Conservation (phyloP, 2,797 vertebrate species). For the Todus mexicanus region DNA sequence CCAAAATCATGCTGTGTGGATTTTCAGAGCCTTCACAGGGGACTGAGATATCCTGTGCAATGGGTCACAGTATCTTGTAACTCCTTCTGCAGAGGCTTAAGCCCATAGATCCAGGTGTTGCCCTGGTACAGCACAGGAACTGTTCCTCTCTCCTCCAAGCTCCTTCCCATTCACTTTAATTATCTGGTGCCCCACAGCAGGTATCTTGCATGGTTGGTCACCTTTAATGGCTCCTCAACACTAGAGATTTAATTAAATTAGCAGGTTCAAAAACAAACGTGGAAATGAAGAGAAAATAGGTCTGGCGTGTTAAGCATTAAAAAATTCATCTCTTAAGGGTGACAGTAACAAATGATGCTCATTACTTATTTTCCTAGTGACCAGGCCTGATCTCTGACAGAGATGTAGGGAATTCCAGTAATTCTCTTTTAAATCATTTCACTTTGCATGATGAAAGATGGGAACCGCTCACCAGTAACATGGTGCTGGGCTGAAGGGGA, state of each 20-base stretch:
- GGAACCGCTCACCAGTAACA: conserved; percentile 26
- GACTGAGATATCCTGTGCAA: background rate
- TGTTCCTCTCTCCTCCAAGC: background rate
- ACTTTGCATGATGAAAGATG: conserved; percentile 54
- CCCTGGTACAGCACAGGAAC: background rate
- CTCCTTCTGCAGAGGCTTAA: background rate
- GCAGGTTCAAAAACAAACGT: conserved; percentile 57
- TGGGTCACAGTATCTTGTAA: background rate
- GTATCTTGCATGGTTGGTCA: conserved; percentile 66
- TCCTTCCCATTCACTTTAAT: conserved; percentile 53
- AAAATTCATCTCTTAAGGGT: conserved; percentile 59
- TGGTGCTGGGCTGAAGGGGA: background rate
- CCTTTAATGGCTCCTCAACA: conserved; percentile 75
- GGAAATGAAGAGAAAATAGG: conserved; percentile 58
- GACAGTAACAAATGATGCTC: conserved; percentile 82
- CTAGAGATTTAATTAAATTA: conserved; percentile 82
- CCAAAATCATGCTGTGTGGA: background rate
- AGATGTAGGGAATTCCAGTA: conserved; percentile 62
- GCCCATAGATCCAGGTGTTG: background rate
- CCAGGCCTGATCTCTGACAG: conserved; percentile 67
- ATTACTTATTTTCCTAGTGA: conserved; percentile 80
- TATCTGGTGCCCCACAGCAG: conserved; percentile 69
- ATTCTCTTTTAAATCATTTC: conserved; percentile 64
- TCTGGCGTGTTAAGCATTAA: conserved; percentile 53
- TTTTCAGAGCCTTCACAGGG: background rate